Evolutionary conservation across 2,113 vertebrate species (phyloP).

Genomic region (Laterallus jamaicensis): DNA sequence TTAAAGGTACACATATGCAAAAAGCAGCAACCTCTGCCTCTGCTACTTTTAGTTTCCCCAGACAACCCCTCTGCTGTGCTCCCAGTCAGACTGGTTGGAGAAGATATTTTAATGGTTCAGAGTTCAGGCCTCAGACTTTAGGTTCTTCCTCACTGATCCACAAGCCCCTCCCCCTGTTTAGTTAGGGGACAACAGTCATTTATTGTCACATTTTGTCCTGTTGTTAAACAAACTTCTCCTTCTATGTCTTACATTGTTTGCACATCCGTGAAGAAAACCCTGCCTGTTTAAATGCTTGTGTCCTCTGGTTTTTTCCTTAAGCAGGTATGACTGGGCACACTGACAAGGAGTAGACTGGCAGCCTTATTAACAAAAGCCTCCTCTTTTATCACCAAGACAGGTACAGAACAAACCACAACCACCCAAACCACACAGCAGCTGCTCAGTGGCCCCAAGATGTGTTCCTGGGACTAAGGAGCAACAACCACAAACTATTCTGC

Average conservation of each 20-base stretch:
- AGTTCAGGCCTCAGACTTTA: not conserved
- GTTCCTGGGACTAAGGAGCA: not conserved
- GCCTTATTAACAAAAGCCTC: not conserved
- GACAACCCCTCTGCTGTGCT: not conserved
- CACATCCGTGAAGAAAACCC: not conserved
- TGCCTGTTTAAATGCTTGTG: not conserved
- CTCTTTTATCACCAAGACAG: not conserved
- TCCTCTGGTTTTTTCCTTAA: not conserved
- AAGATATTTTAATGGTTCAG: conserved; percentile 18
- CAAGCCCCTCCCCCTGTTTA: not conserved
- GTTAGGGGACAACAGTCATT: not conserved
- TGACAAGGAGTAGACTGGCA: not conserved
- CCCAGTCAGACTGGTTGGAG: conserved; percentile 24
- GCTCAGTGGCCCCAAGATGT: not conserved
- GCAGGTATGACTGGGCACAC: not conserved
- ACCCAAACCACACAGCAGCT: not conserved
- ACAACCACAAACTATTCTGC: not conserved
- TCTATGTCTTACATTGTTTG: not conserved
- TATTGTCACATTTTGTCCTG: not conserved
- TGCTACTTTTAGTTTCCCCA: not conserved
- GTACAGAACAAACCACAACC: not conserved
- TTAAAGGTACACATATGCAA: not conserved
- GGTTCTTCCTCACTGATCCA: not conserved
- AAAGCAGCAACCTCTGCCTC: not conserved
- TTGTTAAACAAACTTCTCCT: not conserved